phyloP scores from a whole-genome alignment of 2,797 vertebrate species.

The Sarcophilus harrisii region DNA sequence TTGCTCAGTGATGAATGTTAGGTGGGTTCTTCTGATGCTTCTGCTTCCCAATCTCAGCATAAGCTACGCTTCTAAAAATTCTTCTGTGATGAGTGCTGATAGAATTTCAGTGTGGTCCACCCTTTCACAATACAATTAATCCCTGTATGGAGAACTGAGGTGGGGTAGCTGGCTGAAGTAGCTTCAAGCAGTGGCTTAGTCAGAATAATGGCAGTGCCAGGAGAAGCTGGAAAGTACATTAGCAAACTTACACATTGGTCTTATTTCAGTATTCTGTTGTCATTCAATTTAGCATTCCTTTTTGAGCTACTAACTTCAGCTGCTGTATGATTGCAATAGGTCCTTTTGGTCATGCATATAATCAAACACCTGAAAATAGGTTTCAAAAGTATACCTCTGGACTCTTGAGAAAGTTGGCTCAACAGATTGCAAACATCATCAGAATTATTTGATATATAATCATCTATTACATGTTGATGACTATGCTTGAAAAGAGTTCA shows the following conservation, averaged over 20 bases:
- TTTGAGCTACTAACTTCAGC: background rate
- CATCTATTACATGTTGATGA: slow-evolving; percentile 65
- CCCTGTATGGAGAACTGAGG: background rate
- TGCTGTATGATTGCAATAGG: background rate
- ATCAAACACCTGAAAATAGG: slow-evolving; percentile 51
- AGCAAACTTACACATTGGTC: background rate
- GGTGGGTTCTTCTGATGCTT: background rate
- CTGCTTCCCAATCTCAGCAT: background rate
- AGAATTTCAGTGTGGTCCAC: background rate
- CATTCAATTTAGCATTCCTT: background rate
- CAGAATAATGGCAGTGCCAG: background rate
- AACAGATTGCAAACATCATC: slow-evolving; percentile 74
- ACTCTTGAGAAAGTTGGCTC: slow-evolving; percentile 45
- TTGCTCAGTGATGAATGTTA: background rate
- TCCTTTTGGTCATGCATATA: background rate
- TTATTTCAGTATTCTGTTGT: background rate
- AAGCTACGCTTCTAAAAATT: background rate
- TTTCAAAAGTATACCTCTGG: slow-evolving; percentile 63
- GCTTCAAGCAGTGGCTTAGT: background rate
- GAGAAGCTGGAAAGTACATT: background rate
- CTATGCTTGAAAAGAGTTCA: slow-evolving; percentile 62
- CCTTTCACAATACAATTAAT: background rate
- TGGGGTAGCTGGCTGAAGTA: background rate
- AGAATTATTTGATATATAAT: slow-evolving; percentile 72
- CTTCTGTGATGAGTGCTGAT: background rate